Evolutionary conservation across 2,888 invertebrate species (phyloP).

Genomic region (Calliopum simillimum): DNA sequence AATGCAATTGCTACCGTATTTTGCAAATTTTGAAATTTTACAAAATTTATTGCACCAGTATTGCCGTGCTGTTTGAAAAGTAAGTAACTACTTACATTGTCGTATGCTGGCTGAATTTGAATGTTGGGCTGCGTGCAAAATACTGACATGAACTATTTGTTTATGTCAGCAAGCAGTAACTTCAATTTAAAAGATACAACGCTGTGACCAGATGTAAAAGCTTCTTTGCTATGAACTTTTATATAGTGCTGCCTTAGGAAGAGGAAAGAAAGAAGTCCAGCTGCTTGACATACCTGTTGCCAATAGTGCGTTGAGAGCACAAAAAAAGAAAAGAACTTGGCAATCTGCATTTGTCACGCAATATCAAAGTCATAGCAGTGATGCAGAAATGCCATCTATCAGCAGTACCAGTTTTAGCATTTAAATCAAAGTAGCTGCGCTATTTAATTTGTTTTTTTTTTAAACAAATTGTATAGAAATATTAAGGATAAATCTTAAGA

Average conservation of each 20-base stretch:
- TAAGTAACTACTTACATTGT: neutral
- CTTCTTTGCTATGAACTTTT: too few species aligned
- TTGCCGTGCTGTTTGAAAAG: too few species aligned
- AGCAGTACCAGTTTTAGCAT: constrained; percentile 4
- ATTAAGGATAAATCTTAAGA: too few species aligned
- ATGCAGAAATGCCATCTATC: neutral
- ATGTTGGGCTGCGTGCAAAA: constrained; percentile 10
- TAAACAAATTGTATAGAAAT: too few species aligned
- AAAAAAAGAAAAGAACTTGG: neutral
- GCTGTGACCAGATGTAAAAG: too few species aligned
- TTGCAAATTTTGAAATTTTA: neutral
- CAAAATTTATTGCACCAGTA: neutral
- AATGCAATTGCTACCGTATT: neutral
- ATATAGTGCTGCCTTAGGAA: too few species aligned
- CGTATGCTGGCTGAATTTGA: neutral
- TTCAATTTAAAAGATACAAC: neutral
- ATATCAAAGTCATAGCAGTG: neutral
- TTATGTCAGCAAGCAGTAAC: constrained; percentile 4
- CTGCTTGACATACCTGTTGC: constrained; percentile 1
- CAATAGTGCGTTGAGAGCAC: neutral
- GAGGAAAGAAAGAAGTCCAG: too few species aligned
- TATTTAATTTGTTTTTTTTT: too few species aligned
- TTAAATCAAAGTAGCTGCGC: neutral
- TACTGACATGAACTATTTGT: constrained; percentile 24
- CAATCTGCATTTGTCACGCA: constrained; percentile 16